phyloP scores from a whole-genome alignment of 2,113 vertebrate species.

The Sminthopsis crassicaudata region DNA sequence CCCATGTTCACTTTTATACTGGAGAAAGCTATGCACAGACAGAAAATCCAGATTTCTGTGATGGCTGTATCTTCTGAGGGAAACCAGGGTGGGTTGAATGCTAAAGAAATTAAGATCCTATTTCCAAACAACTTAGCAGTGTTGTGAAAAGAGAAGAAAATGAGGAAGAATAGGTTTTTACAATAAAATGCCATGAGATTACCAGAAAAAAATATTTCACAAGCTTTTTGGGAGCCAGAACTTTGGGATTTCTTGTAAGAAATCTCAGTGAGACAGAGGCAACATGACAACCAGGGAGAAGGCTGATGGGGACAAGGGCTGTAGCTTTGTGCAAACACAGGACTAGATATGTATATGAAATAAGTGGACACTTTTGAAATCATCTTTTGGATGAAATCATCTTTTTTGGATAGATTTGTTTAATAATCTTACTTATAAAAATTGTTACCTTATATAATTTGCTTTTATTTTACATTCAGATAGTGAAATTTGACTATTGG shows the following conservation, averaged over 20 bases:
- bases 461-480: conserved; percentile 1
- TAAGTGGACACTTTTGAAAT: background rate
- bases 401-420: background rate
- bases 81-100: background rate
- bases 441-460: background rate
- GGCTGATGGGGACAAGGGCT: background rate
- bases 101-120: background rate
- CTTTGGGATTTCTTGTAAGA: background rate
- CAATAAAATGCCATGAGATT: background rate
- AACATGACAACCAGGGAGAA: background rate
- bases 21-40: conserved; percentile 1
- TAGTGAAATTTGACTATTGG: conserved; percentile 1
- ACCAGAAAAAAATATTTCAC: background rate
- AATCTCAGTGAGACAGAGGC: background rate
- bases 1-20: background rate
- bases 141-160: background rate
- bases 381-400: background rate
- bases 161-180: background rate
- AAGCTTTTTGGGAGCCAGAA: background rate
- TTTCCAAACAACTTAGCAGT: background rate
- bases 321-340: background rate
- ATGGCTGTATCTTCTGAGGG: background rate
- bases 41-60: background rate
- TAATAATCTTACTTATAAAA: background rate
- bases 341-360: background rate